Percentiles rank a stretch among this genome's conserved stretches.
phyloP scores from a whole-genome alignment of 1,140 invertebrate species.

The Pseudachorutes palmiensis region DNA sequence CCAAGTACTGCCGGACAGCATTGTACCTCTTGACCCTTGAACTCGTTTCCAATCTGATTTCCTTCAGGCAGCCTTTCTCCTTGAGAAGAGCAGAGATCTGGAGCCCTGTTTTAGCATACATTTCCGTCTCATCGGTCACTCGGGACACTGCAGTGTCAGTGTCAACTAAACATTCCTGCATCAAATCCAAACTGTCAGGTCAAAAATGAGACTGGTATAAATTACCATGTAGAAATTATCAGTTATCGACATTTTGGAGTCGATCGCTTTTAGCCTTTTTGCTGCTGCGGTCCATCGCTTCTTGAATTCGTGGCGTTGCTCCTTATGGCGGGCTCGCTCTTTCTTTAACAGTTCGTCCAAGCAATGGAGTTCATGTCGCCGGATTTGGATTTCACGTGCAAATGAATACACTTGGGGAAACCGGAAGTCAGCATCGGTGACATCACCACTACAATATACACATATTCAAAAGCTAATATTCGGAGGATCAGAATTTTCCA shows the following conservation, averaged over 20 bases:
- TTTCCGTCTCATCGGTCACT: background rate
- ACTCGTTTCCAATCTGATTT: constrained; percentile 2
- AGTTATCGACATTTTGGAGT: background rate
- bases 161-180: background rate
- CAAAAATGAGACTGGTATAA: background rate
- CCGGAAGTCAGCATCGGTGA: background rate
- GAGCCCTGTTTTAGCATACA: no score
- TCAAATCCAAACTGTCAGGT: background rate
- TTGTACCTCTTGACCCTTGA: constrained; percentile 14
- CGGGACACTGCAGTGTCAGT: background rate
- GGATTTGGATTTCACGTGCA: constrained; percentile 10
- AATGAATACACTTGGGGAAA: constrained; percentile 11
- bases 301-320: background rate
- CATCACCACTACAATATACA: background rate
- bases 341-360: constrained; percentile 7
- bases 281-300: constrained; percentile 12
- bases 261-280: background rate
- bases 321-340: background rate
- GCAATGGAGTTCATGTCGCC: constrained; percentile 12
- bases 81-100: background rate
- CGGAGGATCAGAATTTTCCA: background rate
- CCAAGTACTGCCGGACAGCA: constrained; percentile 21
- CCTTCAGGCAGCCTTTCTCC: constrained; percentile 14
- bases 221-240: constrained; percentile 11
- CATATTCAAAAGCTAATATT: background rate